Conservation (phyloP, 2,797 vertebrate genomes). For the Dallia pectoralis region DNA sequence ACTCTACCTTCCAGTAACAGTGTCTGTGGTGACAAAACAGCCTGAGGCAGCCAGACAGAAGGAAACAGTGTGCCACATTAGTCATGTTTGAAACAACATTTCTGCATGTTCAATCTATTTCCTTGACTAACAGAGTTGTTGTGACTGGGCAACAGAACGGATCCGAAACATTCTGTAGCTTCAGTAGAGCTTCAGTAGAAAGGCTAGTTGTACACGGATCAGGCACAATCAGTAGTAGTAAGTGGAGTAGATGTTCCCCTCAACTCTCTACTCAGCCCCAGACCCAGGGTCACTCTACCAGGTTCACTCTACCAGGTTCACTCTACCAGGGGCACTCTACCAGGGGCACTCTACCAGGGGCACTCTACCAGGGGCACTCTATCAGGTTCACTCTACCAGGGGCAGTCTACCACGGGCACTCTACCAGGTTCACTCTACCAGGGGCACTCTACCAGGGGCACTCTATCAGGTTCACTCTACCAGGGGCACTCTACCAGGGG, state of each 20-base stretch:
- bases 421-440: not conserved
- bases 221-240: not conserved
- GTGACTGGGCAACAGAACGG: not conserved
- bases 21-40: no score
- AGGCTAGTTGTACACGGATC: not conserved
- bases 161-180: not conserved
- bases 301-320: no score
- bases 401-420: not conserved
- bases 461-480: not conserved
- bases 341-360: no score
- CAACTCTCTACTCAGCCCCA: not conserved
- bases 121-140: not conserved
- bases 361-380: no score
- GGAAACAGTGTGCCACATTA: not conserved
- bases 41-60: not conserved
- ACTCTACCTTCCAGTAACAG: not conserved
- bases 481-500: no score
- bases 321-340: not conserved
- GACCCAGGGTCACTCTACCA: not conserved
- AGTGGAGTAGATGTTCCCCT: not conserved
- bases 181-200: not conserved
- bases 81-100: constrained; percentile 2
- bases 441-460: no score
- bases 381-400: not conserved
- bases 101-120: not conserved